These are phyloP conservation scores for Amphiduros pacificus DNA, from an alignment of 2,888 invertebrate genomes.

Conservation along the genomic window DNA sequence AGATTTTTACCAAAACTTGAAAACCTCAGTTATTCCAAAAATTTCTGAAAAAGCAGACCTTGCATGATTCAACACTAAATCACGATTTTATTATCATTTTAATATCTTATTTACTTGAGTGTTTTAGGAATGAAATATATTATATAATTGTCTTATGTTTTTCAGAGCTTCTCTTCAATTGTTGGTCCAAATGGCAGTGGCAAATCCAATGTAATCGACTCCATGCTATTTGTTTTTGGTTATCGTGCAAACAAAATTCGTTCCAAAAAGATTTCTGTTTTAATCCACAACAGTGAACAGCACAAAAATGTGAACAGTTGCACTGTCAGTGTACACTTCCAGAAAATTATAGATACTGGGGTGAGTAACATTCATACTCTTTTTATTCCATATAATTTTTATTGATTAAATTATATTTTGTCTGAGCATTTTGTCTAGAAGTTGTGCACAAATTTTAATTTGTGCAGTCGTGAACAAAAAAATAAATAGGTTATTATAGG, in stretches of 20 bases:
- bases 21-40: no score
- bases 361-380: conserved; percentile 32
- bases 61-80: no score
- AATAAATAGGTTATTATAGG: neutral
- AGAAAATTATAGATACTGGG: conserved; percentile 60
- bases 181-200: conserved; percentile 99
- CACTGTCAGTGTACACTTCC: conserved; percentile 87
- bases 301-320: conserved; percentile 76
- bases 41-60: no score
- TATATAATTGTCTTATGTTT: neutral
- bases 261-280: conserved; percentile 88
- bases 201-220: conserved; percentile 98
- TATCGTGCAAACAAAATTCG: conserved; percentile 93
- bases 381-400: conserved; percentile 2
- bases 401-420: neutral
- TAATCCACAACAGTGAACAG: conserved; percentile 88
- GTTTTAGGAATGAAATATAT: no score
- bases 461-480: neutral
- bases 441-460: neutral
- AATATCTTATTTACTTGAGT: no score
- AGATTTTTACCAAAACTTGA: no score
- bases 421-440: neutral
- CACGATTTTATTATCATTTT: no score
- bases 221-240: conserved; percentile 98
- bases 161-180: conserved; percentile 71